Conservation (phyloP, 2,888 invertebrate species). For the Rhaphigaster nebulosa region DNA sequence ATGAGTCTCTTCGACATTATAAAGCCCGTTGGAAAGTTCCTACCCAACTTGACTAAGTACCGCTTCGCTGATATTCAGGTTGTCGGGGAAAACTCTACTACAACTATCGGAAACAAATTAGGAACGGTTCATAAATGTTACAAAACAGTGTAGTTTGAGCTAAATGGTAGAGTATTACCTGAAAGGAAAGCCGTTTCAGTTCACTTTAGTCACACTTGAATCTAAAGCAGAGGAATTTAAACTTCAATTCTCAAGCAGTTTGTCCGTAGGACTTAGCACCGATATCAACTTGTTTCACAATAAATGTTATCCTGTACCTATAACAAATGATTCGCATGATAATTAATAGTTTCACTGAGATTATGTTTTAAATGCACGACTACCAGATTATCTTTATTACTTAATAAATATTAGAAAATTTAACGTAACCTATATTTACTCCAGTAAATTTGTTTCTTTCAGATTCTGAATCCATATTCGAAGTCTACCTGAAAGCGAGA, state of each 20-base stretch:
- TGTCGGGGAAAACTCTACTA: conserved; percentile 12
- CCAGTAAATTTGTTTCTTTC: too few relatives aligned
- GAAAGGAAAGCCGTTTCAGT: not conserved
- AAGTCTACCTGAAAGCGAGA: too few relatives aligned
- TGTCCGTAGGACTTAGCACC: not conserved
- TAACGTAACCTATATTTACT: too few relatives aligned
- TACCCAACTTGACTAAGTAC: conserved; percentile 18
- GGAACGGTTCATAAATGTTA: conserved; percentile 37
- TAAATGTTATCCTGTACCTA: not conserved
- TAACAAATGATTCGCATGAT: not conserved
- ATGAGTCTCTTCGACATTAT: not conserved
- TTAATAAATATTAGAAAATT: too few relatives aligned
- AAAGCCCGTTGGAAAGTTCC: conserved; percentile 9
- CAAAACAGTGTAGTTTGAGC: conserved; percentile 6
- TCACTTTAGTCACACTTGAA: not conserved
- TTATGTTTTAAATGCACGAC: too few relatives aligned
- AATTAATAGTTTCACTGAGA: too few relatives aligned
- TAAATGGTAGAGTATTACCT: conserved; percentile 10
- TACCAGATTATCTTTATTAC: too few relatives aligned
- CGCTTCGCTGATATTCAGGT: not conserved
- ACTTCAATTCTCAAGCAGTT: not conserved
- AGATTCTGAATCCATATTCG: too few relatives aligned
- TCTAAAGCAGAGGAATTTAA: conserved; percentile 8
- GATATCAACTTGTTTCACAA: not conserved
- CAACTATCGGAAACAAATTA: conserved; percentile 41